These are phyloP conservation scores for Eupithecia exiguata DNA, from an alignment of 2,888 invertebrate genomes.

Conservation along the genomic window DNA sequence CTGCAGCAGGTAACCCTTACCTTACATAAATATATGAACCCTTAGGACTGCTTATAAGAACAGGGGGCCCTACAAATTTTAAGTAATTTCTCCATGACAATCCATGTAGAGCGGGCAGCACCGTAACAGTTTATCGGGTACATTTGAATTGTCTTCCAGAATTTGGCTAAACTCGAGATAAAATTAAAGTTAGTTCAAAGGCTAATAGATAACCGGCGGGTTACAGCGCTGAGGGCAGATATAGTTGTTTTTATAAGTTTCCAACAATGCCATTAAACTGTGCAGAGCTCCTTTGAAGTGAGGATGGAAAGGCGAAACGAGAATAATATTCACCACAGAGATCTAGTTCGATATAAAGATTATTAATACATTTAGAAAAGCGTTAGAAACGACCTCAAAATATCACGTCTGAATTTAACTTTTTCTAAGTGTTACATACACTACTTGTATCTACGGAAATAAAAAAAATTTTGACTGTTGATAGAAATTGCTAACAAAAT, in stretches of 20 bases:
- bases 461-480: background rate
- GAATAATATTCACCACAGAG: background rate
- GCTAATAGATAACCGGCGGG: constrained; percentile 68
- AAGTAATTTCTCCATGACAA: background rate
- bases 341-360: too few species aligned
- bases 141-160: constrained; percentile 38
- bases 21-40: too few species aligned
- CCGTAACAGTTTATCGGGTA: constrained; percentile 27
- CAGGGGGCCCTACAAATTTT: background rate
- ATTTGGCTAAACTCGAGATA: constrained; percentile 55
- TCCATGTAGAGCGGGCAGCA: constrained; percentile 11
- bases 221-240: constrained; percentile 50
- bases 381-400: too few species aligned
- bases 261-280: background rate
- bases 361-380: too few species aligned
- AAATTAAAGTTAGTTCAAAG: constrained; percentile 70
- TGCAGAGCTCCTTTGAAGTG: background rate
- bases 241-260: constrained; percentile 21
- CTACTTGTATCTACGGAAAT: too few species aligned
- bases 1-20: background rate
- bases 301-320: background rate
- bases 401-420: too few species aligned
- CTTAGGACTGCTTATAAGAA: too few species aligned
- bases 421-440: too few species aligned
- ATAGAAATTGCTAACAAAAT: background rate